These are phyloP conservation scores for Onychomys torridus DNA, from an alignment of 2,797 vertebrate species.

Conservation along the genomic window DNA sequence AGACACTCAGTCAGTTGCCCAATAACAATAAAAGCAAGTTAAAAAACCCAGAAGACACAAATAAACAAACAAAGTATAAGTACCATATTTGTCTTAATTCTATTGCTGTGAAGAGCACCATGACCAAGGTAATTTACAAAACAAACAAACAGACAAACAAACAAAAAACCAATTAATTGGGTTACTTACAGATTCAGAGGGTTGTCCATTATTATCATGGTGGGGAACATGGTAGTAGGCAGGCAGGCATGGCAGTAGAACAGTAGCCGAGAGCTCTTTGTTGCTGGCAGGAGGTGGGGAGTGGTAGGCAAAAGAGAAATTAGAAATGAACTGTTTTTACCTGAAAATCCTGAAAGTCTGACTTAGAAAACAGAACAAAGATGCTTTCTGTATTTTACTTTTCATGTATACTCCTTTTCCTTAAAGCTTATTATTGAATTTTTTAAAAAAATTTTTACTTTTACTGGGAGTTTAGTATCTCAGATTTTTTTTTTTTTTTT, in stretches of 20 bases:
- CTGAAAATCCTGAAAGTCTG: slow-evolving; percentile 1
- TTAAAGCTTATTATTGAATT: neutral
- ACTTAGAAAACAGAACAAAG: slow-evolving; percentile 37
- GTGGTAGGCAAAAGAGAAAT: neutral
- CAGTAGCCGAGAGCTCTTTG: neutral
- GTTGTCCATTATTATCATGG: neutral
- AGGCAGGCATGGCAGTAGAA: neutral
- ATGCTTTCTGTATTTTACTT: neutral
- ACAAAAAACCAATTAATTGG: neutral
- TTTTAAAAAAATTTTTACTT: neutral
- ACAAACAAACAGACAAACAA: neutral
- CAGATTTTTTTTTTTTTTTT: neutral
- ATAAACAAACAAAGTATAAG: neutral
- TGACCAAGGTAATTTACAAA: neutral
- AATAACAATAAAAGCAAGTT: neutral
- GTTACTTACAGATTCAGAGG: neutral
- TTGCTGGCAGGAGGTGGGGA: neutral
- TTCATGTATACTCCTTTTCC: neutral
- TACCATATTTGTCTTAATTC: neutral
- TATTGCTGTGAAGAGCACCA: neutral
- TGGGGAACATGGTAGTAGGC: neutral
- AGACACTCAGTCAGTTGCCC: neutral
- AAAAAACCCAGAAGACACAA: neutral
- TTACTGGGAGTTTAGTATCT: neutral
- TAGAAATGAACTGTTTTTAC: slow-evolving; percentile 8